Base-by-base conservation (phyloP, 2,797 vertebrate genomes). In the Bovichtus diacanthus region DNA sequence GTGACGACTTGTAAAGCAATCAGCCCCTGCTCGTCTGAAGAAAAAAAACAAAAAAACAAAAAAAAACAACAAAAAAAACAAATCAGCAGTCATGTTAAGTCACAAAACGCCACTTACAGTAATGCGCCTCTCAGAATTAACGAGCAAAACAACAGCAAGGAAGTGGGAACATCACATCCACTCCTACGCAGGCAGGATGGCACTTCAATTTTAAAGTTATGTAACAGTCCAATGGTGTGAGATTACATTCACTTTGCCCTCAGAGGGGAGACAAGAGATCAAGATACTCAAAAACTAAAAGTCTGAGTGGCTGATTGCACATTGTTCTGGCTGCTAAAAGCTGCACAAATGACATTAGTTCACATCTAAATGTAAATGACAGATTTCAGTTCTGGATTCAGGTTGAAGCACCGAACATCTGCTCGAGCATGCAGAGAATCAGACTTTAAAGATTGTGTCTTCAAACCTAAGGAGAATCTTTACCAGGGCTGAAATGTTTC, bases 101-200 rank as follows among this genome's bases (percentile, higher is more conserved):
- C 64, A 80, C 61, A 85, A 73, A 76, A 79, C 27, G 29, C 54
- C 80, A 80, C 80, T 82, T 84, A 63, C 81, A 87, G 75, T 81
- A 90, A 88, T 76, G 81, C 12, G 72, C 78, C 61, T 83, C 84
- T 84, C 68, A n/a, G 76, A 80, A 76, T 83, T 88, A 90, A 88
- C 76, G 75, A 91, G 87, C 85, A 90, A 83, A 89, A 87, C 85
- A 90, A 89, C 91, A 91, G 89, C 78, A 53, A 90, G 88, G 85
- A 90, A 90, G 89, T 89, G 89, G 88, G 90, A 92, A 91, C 83
- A 90, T 90, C 91, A 86, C 91, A 87, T 92, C 80, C 9, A 88
- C 91, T 90, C 92, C 92, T 49, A 93, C 91, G 78, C 90, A 77
- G 81, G 61, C 90, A 92, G 89, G 83, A 91, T 88, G 91, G 89